Evolutionary conservation across 2,797 vertebrate species (phyloP).

Genomic region (Streptopelia turtur): DNA sequence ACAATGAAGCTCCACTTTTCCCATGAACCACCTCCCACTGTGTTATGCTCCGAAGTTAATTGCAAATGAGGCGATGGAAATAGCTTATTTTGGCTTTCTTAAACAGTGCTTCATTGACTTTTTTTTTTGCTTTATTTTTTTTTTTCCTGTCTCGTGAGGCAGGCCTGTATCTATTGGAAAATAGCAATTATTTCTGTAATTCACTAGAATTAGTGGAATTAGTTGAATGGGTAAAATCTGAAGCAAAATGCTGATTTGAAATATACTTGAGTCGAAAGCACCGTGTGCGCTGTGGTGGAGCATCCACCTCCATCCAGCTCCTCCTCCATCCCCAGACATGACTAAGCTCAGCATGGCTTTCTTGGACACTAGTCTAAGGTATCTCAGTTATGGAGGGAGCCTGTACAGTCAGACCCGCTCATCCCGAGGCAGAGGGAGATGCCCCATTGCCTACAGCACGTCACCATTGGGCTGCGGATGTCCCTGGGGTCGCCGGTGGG

Average conservation of each 20-base stretch:
- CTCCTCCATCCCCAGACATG: neutral
- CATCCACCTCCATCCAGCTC: too few species aligned
- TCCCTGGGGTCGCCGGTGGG: neutral
- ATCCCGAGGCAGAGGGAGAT: neutral
- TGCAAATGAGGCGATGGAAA: slow-evolving; percentile 71
- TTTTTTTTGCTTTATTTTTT: neutral
- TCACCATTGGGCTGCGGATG: fast-evolving
- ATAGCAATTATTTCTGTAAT: slow-evolving; percentile 72
- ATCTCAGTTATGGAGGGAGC: neutral
- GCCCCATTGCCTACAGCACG: neutral
- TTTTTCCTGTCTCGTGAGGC: slow-evolving; percentile 51
- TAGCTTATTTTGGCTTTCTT: slow-evolving; percentile 76
- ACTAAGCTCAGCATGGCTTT: neutral
- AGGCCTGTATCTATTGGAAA: slow-evolving; percentile 66
- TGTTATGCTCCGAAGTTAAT: slow-evolving; percentile 67
- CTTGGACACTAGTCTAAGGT: neutral
- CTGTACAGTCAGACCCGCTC: neutral
- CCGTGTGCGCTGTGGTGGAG: neutral
- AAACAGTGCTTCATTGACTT: slow-evolving; percentile 53
- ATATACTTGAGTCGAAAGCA: neutral
- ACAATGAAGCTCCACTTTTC: slow-evolving; percentile 5
- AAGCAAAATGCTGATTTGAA: slow-evolving; percentile 41
- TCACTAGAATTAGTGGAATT: slow-evolving; percentile 72
- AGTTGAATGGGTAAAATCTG: slow-evolving; percentile 62
- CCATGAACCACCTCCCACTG: slow-evolving; percentile 66